These are phyloP conservation scores for Heliconius erato DNA, from an alignment of 2,888 invertebrate genomes.

Conservation along the genomic window DNA sequence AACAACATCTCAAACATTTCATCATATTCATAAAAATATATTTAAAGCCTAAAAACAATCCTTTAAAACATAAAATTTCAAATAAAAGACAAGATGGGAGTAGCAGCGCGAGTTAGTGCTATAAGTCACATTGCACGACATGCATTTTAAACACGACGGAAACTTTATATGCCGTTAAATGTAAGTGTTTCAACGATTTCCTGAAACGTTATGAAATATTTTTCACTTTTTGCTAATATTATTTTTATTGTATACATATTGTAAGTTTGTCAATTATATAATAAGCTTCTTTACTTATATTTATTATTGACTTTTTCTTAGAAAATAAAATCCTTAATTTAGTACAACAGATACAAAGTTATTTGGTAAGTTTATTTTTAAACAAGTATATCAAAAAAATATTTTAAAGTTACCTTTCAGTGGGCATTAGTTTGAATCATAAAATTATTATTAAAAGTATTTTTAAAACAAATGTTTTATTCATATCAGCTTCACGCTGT, in stretches of 20 bases:
- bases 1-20: too few relatives aligned
- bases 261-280: too few relatives aligned
- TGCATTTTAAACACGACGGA: conserved; percentile 24
- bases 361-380: too few relatives aligned
- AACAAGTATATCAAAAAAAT: too few relatives aligned
- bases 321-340: background rate
- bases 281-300: too few relatives aligned
- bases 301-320: background rate
- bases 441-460: too few relatives aligned
- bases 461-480: too few relatives aligned
- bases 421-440: too few relatives aligned
- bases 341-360: background rate
- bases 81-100: conserved; percentile 22
- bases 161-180: conserved; percentile 10
- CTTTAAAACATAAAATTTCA: conserved; percentile 14
- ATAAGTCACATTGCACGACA: conserved; percentile 33
- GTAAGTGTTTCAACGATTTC: conserved; percentile 5
- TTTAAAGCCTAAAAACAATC: conserved; percentile 14
- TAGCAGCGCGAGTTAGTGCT: conserved; percentile 21
- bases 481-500: too few relatives aligned
- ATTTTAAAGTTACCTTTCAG: too few relatives aligned
- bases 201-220: background rate
- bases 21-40: background rate
- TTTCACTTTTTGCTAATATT: background rate
- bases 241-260: background rate